A percentile compares a stretch with the other conserved stretches of the same genome.
Evolutionary conservation across 2,797 vertebrate species (phyloP).

Genomic region (Galago senegalensis): DNA sequence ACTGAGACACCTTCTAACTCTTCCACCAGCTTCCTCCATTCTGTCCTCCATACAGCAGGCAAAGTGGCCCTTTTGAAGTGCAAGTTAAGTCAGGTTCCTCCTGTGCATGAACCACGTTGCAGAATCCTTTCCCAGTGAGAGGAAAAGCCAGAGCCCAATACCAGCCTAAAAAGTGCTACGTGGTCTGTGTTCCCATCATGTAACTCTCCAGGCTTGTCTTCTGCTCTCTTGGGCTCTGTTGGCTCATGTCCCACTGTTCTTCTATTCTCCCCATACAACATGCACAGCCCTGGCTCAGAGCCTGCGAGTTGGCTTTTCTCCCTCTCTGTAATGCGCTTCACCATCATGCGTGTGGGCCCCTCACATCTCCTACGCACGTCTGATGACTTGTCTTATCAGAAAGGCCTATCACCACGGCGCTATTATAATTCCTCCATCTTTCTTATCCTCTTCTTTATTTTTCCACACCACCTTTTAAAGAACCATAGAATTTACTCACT

Average conservation of each 20-base stretch:
- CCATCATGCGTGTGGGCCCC: neutral
- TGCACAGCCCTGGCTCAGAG: neutral
- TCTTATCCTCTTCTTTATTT: neutral
- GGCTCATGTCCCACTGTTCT: neutral
- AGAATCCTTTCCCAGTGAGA: no score
- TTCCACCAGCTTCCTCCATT: neutral
- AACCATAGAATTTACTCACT: neutral
- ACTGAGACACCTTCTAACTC: neutral
- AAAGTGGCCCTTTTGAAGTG: neutral
- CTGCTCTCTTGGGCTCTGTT: neutral
- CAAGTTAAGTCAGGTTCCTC: neutral
- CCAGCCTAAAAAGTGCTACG: neutral
- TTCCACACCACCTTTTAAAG: neutral
- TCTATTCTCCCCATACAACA: neutral
- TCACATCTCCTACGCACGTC: no score
- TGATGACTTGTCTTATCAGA: neutral
- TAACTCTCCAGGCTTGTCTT: neutral
- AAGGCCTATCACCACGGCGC: neutral
- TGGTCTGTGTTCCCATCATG: fast-evolving
- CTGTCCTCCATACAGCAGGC: neutral
- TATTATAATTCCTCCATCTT: neutral
- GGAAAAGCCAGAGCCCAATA: neutral
- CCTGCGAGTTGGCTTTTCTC: neutral
- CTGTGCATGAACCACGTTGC: neutral
- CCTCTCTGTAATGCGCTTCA: neutral